Evolutionary conservation across 1,140 invertebrate genomes (phyloP).

Genomic region (Pseudomyrmex pallidus): DNA sequence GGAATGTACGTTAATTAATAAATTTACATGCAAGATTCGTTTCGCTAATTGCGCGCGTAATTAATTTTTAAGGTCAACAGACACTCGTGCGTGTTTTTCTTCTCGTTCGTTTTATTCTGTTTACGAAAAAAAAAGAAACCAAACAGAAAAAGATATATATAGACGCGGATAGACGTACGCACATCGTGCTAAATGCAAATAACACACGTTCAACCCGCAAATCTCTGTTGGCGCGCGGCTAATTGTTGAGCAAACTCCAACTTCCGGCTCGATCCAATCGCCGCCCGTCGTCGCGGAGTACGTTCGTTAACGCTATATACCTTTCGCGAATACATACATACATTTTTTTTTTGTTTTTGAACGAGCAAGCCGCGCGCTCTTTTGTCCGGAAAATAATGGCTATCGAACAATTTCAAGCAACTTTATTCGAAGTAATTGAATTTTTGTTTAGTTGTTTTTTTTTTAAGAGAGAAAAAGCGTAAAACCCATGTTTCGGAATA

Average conservation of each 20-base stretch:
- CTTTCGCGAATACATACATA: not conserved
- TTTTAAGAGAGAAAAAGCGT: too few relatives aligned
- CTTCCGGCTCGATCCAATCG: slow-evolving; percentile 25
- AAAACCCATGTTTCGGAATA: too few relatives aligned
- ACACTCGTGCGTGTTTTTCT: not conserved
- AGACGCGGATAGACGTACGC: slow-evolving; percentile 4
- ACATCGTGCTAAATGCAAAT: slow-evolving; percentile 46
- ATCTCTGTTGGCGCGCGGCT: slow-evolving; percentile 57
- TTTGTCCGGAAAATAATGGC: slow-evolving; percentile 1
- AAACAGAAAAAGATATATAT: not conserved
- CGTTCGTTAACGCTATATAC: slow-evolving; percentile 62
- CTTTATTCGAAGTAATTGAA: too few relatives aligned
- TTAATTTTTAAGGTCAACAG: slow-evolving; percentile 30
- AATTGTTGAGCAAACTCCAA: slow-evolving; percentile 74
- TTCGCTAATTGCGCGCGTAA: too few relatives aligned
- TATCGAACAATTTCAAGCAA: not conserved
- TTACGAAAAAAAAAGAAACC: not conserved
- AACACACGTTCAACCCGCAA: slow-evolving; percentile 10
- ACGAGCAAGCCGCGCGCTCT: too few relatives aligned
- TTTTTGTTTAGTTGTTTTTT: too few relatives aligned
- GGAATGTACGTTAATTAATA: not conserved
- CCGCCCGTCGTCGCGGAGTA: slow-evolving; percentile 20
- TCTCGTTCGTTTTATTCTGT: slow-evolving; percentile 13
- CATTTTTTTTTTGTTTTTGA: not conserved
- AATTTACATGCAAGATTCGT: too few relatives aligned